Evolutionary conservation across 1,140 invertebrate genomes (phyloP).

Genomic region (Hycleus phaleratus): DNA sequence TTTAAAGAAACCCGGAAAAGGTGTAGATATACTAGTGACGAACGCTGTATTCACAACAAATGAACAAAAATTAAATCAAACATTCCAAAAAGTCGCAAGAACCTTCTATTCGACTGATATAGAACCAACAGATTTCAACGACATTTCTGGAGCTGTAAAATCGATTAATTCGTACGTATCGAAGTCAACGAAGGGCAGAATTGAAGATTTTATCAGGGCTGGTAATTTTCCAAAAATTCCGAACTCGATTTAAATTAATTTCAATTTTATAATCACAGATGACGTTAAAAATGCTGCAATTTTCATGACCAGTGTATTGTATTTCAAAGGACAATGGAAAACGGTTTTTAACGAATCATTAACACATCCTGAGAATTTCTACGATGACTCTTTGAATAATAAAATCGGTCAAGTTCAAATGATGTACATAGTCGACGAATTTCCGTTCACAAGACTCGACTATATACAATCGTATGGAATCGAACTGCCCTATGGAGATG

Average conservation of each 20-base stretch:
- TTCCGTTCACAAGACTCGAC: conserved; percentile 46
- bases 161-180: too few relatives aligned
- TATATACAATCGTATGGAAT: conserved; percentile 55
- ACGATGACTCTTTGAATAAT: conserved; percentile 40
- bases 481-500: conserved; percentile 61
- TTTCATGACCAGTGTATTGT: conserved; percentile 68
- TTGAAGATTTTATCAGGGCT: too few relatives aligned
- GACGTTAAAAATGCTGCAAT: conserved; percentile 50
- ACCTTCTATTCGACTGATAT: too few relatives aligned
- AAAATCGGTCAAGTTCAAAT: conserved; percentile 50
- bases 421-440: conserved; percentile 51
- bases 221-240: too few relatives aligned
- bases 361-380: conserved; percentile 51
- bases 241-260: conserved; percentile 38
- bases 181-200: too few relatives aligned
- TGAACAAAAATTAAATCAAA: conserved; percentile 26
- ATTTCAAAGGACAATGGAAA: conserved; percentile 78
- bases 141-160: too few relatives aligned
- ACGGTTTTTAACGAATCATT: conserved; percentile 56
- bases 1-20: conserved; percentile 20
- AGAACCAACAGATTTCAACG: too few relatives aligned
- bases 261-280: conserved; percentile 31
- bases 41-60: conserved; percentile 33
- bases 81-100: conserved; percentile 18
- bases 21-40: conserved; percentile 29